Percentiles rank a stretch among this genome's conserved stretches.
These are phyloP conservation scores for Pyxicephalus adspersus DNA, from an alignment of 2,113 vertebrate species.

Conservation along the genomic window DNA sequence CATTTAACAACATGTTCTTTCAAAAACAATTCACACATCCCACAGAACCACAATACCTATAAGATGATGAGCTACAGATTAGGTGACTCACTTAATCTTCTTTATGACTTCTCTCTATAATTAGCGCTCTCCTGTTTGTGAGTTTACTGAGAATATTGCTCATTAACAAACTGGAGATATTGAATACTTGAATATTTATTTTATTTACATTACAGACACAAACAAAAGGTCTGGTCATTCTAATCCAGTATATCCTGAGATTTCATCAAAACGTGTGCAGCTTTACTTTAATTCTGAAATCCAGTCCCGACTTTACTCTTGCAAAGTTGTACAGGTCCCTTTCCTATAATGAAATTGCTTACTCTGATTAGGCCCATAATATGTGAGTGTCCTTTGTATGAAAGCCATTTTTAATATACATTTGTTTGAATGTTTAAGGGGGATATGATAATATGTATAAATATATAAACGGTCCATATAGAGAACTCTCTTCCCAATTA, in stretches of 20 bases:
- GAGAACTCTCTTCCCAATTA: no score
- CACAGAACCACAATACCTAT: constrained; percentile 41
- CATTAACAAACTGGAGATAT: constrained; percentile 5
- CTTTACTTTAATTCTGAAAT: no score
- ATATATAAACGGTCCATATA: no score
- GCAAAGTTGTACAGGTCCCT: no score
- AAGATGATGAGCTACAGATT: constrained; percentile 50
- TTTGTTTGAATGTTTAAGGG: no score
- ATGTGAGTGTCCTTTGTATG: no score
- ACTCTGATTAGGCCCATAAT: no score
- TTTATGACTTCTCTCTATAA: constrained; percentile 50
- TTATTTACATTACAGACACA: constrained; percentile 1
- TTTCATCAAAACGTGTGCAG: background rate
- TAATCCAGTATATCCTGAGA: background rate
- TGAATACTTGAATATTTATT: background rate
- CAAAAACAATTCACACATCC: constrained; percentile 37
- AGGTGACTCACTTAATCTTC: constrained; percentile 51
- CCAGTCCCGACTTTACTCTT: no score
- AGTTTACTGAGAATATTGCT: constrained; percentile 33
- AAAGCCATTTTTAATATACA: no score
- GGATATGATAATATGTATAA: no score
- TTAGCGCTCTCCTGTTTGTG: constrained; percentile 40
- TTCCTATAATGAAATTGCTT: no score
- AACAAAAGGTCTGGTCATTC: background rate
- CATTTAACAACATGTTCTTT: background rate